phyloP scores from a whole-genome alignment of 1,140 invertebrate genomes.

The Medauroidea extradentata region DNA sequence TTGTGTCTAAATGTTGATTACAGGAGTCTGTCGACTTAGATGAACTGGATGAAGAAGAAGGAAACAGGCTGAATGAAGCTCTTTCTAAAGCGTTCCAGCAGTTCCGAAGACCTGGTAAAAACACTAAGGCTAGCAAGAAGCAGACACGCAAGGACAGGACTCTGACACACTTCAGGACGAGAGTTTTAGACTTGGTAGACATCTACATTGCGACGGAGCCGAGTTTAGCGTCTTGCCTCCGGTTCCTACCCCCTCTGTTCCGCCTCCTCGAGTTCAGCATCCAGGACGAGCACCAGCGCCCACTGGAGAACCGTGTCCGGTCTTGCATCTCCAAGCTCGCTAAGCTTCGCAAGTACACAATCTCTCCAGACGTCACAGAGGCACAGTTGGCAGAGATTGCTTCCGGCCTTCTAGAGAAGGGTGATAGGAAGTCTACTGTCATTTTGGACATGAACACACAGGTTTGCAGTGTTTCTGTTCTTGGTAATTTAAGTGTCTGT shows the following conservation, averaged over 20 bases:
- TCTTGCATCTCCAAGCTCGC: not conserved
- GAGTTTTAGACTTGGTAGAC: slow-evolving; percentile 64
- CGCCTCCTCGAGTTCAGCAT: slow-evolving; percentile 61
- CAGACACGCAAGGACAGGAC: slow-evolving; percentile 59
- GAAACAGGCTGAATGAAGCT: slow-evolving; percentile 62
- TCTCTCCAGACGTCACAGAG: too few species aligned
- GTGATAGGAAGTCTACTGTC: too few species aligned
- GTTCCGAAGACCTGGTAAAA: slow-evolving; percentile 38
- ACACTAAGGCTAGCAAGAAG: slow-evolving; percentile 42
- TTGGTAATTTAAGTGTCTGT: too few species aligned
- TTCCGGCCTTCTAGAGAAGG: too few species aligned
- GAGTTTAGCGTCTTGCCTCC: slow-evolving; percentile 57
- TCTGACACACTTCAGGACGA: slow-evolving; percentile 62
- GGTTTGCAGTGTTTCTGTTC: too few species aligned
- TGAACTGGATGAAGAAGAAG: slow-evolving; percentile 69
- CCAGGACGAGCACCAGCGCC: slow-evolving; percentile 60
- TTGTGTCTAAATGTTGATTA: too few species aligned
- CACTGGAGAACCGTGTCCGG: slow-evolving; percentile 56
- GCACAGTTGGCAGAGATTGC: too few species aligned
- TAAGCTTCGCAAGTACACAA: too few species aligned
- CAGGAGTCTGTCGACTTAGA: slow-evolving; percentile 68
- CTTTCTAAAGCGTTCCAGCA: slow-evolving; percentile 65
- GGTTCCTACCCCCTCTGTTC: slow-evolving; percentile 60
- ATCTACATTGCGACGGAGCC: slow-evolving; percentile 56
- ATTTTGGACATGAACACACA: too few species aligned